Percentiles rank a stretch among this genome's conserved stretches.
phyloP scores from a whole-genome alignment of 1,140 invertebrate species.

The Drosophila sucinea region DNA sequence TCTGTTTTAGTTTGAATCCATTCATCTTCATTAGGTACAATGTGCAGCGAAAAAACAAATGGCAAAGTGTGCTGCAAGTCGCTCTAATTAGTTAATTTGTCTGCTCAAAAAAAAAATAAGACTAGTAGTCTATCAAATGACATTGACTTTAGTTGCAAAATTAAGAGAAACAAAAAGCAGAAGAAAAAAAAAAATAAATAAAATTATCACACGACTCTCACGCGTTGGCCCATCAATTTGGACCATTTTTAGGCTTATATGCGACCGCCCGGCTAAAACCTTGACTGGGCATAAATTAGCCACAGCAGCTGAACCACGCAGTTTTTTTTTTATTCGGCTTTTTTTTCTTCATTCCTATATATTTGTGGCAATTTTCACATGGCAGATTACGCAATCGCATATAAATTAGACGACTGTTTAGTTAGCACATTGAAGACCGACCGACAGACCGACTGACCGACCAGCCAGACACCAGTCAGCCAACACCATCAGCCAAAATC shows the following conservation, averaged over 20 bases:
- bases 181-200: constrained; percentile 19
- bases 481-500: constrained; percentile 5
- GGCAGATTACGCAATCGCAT: constrained; percentile 68
- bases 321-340: background rate
- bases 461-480: background rate
- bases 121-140: constrained; percentile 34
- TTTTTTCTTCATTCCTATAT: constrained; percentile 10
- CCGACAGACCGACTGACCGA: background rate
- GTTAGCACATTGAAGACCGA: constrained; percentile 49
- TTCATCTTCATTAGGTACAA: constrained; percentile 70
- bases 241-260: constrained; percentile 54
- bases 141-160: constrained; percentile 17
- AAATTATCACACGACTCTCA: constrained; percentile 8
- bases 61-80: constrained; percentile 75
- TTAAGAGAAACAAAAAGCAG: constrained; percentile 24
- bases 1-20: constrained; percentile 16
- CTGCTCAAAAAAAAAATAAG: constrained; percentile 49
- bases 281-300: constrained; percentile 71
- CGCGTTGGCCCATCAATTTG: constrained; percentile 58
- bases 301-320: constrained; percentile 27
- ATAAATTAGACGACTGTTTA: constrained; percentile 75
- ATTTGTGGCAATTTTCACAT: constrained; percentile 71
- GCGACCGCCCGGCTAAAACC: constrained; percentile 58
- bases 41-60: constrained; percentile 52
- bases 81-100: constrained; percentile 61